Evolutionary conservation across 2,797 vertebrate species (phyloP).

Genomic region (Sparidentex hasta): DNA sequence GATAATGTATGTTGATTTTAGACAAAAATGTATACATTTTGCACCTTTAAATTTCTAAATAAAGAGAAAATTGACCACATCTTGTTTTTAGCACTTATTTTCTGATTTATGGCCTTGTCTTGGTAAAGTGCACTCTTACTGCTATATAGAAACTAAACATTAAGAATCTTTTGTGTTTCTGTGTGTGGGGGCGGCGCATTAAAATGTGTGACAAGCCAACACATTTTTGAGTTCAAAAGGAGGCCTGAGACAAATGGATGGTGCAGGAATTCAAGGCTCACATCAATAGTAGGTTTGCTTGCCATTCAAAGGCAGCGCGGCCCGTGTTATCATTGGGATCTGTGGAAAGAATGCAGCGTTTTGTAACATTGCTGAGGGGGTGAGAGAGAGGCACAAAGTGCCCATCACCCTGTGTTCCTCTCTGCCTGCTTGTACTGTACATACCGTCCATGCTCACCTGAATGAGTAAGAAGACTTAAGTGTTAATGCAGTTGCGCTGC

Average conservation of each 20-base stretch:
- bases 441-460: constrained; percentile 49
- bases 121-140: not conserved
- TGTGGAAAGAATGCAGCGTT: constrained; percentile 75
- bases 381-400: constrained; percentile 46
- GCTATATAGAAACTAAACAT: constrained; percentile 7
- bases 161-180: constrained; percentile 20
- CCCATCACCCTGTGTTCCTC: constrained; percentile 54
- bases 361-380: constrained; percentile 65
- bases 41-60: no score
- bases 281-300: constrained; percentile 67
- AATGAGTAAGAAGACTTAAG: constrained; percentile 22
- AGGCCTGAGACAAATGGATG: constrained; percentile 71
- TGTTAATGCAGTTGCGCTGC: constrained; percentile 31
- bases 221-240: constrained; percentile 71
- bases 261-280: constrained; percentile 70
- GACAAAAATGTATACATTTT: no score
- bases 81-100: not conserved
- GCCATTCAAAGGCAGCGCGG: constrained; percentile 60
- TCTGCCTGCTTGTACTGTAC: constrained; percentile 44
- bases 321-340: constrained; percentile 74
- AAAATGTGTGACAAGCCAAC: constrained; percentile 64
- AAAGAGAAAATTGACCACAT: not conserved
- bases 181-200: constrained; percentile 23
- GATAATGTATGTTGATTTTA: no score
- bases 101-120: not conserved